Percentiles rank a stretch among this genome's conserved stretches.
These are phyloP conservation scores for Oscheius sp. DNA, from an alignment of 1,140 invertebrate species.

Conservation along the genomic window DNA sequence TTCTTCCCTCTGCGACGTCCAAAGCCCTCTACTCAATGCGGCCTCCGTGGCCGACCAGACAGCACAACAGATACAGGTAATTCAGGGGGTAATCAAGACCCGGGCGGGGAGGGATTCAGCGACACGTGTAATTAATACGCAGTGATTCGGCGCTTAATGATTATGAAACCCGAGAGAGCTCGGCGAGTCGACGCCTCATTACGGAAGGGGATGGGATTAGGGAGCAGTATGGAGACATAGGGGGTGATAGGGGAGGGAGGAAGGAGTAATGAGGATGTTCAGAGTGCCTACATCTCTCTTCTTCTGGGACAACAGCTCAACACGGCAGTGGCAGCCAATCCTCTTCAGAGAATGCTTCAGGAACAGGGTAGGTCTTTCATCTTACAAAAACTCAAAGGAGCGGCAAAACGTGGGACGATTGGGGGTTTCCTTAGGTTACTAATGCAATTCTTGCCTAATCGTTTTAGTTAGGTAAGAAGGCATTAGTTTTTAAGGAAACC, in stretches of 20 bases:
- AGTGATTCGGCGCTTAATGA: not conserved
- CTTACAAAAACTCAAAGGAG: too few species aligned
- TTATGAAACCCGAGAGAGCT: not conserved
- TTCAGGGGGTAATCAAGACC: not conserved
- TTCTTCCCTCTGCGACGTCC: not conserved
- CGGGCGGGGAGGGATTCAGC: not conserved
- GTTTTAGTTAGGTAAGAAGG: too few species aligned
- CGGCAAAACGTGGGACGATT: too few species aligned
- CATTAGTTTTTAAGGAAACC: too few species aligned
- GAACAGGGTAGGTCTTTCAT: constrained; percentile 7
- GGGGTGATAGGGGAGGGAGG: too few species aligned
- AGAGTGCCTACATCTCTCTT: not conserved
- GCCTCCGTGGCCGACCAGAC: not conserved
- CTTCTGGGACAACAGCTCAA: constrained; percentile 5
- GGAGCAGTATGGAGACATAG: not conserved
- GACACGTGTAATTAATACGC: not conserved
- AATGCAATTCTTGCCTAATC: too few species aligned
- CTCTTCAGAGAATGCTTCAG: constrained; percentile 1
- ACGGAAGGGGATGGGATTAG: not conserved
- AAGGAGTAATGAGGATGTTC: too few species aligned
- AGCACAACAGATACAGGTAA: not conserved
- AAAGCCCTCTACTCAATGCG: not conserved
- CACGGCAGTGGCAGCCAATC: not conserved
- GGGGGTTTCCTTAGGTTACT: too few species aligned
- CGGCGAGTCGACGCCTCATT: constrained; percentile 7